Evolutionary conservation across 2,113 vertebrate species (phyloP).

Genomic region (Otus sunia): DNA sequence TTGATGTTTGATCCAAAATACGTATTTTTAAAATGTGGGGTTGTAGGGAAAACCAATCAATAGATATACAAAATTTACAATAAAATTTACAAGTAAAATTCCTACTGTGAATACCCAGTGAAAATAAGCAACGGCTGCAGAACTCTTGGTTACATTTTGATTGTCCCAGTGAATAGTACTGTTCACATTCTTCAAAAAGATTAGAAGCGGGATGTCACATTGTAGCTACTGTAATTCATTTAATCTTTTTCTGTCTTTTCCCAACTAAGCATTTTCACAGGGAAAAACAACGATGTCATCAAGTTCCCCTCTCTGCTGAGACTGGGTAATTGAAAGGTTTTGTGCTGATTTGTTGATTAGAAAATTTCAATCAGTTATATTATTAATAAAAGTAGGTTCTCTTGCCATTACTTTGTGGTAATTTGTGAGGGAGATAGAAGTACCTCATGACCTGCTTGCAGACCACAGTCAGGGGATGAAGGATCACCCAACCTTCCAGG

Average conservation of each 20-base stretch:
- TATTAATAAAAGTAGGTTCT: background rate
- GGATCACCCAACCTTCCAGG: conserved; percentile 43
- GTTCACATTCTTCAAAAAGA: background rate
- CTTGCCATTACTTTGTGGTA: background rate
- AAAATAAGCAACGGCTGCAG: background rate
- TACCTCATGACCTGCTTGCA: conserved; percentile 19
- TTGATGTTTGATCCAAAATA: background rate
- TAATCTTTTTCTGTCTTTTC: conserved; percentile 30
- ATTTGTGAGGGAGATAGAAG: background rate
- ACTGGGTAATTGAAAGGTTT: background rate
- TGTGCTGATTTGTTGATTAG: background rate
- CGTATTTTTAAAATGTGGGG: background rate
- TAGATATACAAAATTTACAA: background rate
- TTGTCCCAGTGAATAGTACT: background rate
- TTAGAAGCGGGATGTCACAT: background rate
- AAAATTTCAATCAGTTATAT: background rate
- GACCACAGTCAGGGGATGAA: conserved; percentile 30
- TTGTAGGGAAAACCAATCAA: background rate
- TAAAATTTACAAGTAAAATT: background rate
- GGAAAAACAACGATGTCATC: conserved; percentile 14
- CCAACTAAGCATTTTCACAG: conserved; percentile 34
- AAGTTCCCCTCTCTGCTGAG: background rate
- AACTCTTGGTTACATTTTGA: background rate
- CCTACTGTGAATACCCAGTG: background rate
- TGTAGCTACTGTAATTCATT: background rate